Conservation (phyloP, 2,797 vertebrate species). For the Sebastes taczanowskii region DNA sequence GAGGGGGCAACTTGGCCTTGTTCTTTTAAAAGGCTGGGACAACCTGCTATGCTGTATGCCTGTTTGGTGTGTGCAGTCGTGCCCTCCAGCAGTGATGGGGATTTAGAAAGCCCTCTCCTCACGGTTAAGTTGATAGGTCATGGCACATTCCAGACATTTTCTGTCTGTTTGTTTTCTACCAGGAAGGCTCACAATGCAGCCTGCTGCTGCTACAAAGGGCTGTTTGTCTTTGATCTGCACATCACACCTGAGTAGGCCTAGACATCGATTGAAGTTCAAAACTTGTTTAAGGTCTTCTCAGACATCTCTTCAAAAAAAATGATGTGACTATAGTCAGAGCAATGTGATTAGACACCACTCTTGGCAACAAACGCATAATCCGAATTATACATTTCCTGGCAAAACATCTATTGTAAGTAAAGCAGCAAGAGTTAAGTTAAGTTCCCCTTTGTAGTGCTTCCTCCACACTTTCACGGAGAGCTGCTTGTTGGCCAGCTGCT, state of each 20-base stretch:
- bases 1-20: slow-evolving; percentile 33
- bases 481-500: slow-evolving; percentile 6
- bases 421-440: neutral
- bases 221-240: slow-evolving; percentile 54
- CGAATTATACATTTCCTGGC: neutral
- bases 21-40: slow-evolving; percentile 50
- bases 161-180: slow-evolving; percentile 73
- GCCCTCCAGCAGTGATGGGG: slow-evolving; percentile 57
- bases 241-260: slow-evolving; percentile 50
- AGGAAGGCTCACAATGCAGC: slow-evolving; percentile 59
- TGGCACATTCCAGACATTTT: slow-evolving; percentile 78
- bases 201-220: slow-evolving; percentile 40
- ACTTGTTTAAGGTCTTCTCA: neutral
- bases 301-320: neutral
- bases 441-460: neutral
- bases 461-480: neutral
- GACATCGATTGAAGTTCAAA: slow-evolving; percentile 20
- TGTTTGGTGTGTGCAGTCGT: slow-evolving; percentile 44
- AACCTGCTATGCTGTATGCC: slow-evolving; percentile 28
- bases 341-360: neutral
- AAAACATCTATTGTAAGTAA: neutral
- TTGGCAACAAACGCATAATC: neutral
- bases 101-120: slow-evolving; percentile 63
- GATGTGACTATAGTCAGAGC: neutral
- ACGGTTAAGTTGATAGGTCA: slow-evolving; percentile 67